Percentiles rank a stretch among this genome's conserved stretches.
These are phyloP conservation scores for Phrixothrix hirtus DNA, from an alignment of 2,888 invertebrate genomes.

Conservation along the genomic window DNA sequence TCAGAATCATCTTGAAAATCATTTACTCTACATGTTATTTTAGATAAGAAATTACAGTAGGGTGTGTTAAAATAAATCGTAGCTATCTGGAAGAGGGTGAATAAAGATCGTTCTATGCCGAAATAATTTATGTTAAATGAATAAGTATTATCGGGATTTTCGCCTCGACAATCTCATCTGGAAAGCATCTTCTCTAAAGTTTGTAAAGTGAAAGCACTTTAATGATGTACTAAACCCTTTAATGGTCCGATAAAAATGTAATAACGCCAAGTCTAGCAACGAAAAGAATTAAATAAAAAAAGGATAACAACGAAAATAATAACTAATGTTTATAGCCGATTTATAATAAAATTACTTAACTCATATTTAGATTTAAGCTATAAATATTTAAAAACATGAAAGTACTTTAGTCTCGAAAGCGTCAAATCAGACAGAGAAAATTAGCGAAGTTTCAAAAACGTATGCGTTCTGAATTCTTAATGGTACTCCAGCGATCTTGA, in stretches of 20 bases:
- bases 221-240: constrained; percentile 23
- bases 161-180: constrained; percentile 15
- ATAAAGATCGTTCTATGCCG: too few species aligned
- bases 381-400: background rate
- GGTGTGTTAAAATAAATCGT: too few species aligned
- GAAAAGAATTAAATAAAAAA: constrained; percentile 11
- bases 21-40: too few species aligned
- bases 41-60: too few species aligned
- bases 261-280: constrained; percentile 14
- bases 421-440: background rate
- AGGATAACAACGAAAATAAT: background rate
- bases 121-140: constrained; percentile 23
- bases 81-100: too few species aligned
- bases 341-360: too few species aligned
- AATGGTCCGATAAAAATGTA: constrained; percentile 21
- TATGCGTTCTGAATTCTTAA: background rate
- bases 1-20: too few species aligned
- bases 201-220: constrained; percentile 22
- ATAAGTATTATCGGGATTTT: constrained; percentile 22
- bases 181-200: constrained; percentile 19
- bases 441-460: background rate
- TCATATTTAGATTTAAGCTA: background rate
- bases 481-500: background rate
- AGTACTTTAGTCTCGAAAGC: background rate
- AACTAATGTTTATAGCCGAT: background rate